Percentiles rank a stretch among this genome's conserved stretches.
These are phyloP conservation scores for Diaphora mendica DNA, from an alignment of 2,888 invertebrate genomes.

Conservation along the genomic window DNA sequence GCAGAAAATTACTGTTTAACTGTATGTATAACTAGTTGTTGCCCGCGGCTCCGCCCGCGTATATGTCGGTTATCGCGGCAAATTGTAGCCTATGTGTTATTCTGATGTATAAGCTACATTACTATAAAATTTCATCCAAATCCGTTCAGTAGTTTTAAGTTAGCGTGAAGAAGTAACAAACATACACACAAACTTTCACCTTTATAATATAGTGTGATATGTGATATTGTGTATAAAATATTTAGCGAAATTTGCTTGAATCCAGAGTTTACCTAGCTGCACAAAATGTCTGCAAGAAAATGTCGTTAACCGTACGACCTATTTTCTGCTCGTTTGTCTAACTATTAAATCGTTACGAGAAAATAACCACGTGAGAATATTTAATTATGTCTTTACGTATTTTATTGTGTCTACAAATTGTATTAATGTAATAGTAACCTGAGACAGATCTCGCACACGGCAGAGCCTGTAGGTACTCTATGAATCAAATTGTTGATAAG, in stretches of 20 bases:
- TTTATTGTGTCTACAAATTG: slow-evolving; percentile 14
- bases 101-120: no score
- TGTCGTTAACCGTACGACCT: slow-evolving; percentile 58
- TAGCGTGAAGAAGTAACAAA: no score
- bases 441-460: background rate
- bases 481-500: no score
- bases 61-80: no score
- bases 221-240: background rate
- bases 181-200: no score
- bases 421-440: background rate
- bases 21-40: no score
- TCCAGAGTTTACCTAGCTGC: slow-evolving; percentile 30
- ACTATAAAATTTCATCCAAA: no score
- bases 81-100: no score
- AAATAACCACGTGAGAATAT: slow-evolving; percentile 42
- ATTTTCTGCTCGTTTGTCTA: slow-evolving; percentile 56
- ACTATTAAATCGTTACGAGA: slow-evolving; percentile 42
- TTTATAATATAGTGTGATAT: no score
- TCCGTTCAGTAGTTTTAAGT: no score
- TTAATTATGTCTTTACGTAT: slow-evolving; percentile 23
- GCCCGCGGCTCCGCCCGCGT: no score
- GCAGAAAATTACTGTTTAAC: background rate
- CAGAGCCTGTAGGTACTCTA: no score
- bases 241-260: slow-evolving; percentile 5
- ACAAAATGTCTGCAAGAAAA: slow-evolving; percentile 46